Percentiles rank a stretch among this genome's conserved stretches.
phyloP scores from a whole-genome alignment of 2,797 vertebrate species.

The Myotis myotis region DNA sequence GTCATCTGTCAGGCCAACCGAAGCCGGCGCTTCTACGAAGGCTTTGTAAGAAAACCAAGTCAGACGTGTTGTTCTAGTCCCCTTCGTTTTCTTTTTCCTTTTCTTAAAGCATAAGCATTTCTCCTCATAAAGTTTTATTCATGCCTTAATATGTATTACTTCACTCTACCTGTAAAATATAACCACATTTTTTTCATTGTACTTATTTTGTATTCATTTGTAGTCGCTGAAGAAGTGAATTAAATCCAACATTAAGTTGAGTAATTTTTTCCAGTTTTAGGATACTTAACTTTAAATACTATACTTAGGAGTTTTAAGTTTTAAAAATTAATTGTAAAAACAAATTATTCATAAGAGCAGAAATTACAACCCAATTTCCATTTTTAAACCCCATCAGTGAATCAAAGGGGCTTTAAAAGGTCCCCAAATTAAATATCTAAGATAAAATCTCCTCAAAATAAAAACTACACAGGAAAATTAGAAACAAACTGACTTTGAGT shows the following conservation, averaged over 20 bases:
- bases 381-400: background rate
- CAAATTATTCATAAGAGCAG: background rate
- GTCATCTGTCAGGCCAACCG: constrained; percentile 25
- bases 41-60: constrained; percentile 7
- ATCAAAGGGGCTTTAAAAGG: background rate
- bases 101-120: background rate
- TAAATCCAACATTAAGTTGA: constrained; percentile 28
- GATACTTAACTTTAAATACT: constrained; percentile 1
- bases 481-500: background rate
- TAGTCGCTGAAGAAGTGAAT: constrained; percentile 4
- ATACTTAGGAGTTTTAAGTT: background rate
- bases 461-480: constrained; percentile 34
- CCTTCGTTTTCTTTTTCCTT: background rate
- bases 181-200: background rate
- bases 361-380: constrained; percentile 23
- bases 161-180: background rate
- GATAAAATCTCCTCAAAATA: constrained; percentile 30
- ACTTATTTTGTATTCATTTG: background rate
- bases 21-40: background rate
- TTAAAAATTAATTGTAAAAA: constrained; percentile 31
- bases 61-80: background rate
- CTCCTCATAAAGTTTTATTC: background rate
- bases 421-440: constrained; percentile 5
- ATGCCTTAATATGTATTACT: background rate
- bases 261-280: background rate